These are phyloP conservation scores for Tauraco hartlaubi DNA, from an alignment of 2,797 vertebrate genomes.

Conservation along the genomic window DNA sequence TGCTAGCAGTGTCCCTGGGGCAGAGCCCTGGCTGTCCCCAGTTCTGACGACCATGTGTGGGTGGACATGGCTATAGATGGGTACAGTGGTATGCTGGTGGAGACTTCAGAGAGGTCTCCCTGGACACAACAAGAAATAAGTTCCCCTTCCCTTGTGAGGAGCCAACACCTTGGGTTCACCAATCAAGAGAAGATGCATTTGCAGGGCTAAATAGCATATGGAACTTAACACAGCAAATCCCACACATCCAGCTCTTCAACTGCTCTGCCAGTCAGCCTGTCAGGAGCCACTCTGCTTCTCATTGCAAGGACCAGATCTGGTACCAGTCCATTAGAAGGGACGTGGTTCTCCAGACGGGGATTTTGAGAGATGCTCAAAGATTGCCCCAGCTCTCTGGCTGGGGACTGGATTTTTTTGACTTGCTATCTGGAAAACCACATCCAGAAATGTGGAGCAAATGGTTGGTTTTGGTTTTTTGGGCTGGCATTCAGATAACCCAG, in stretches of 20 bases:
- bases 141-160: background rate
- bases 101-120: background rate
- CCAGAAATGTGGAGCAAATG: background rate
- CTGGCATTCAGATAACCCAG: background rate
- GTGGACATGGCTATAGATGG: background rate
- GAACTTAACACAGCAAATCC: background rate
- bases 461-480: fast-evolving
- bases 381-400: background rate
- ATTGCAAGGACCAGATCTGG: background rate
- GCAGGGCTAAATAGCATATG: background rate
- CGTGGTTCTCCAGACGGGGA: background rate
- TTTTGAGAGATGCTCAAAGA: background rate
- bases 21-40: background rate
- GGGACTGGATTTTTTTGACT: background rate
- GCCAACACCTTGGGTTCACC: fast-evolving
- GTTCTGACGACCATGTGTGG: background rate
- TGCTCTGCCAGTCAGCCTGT: background rate
- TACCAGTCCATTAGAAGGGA: background rate
- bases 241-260: background rate
- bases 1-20: background rate
- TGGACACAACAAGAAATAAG: background rate
- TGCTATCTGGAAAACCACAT: background rate
- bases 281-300: background rate
- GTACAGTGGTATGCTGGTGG: background rate
- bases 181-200: background rate